A percentile compares a stretch with the other conserved stretches of the same genome.
phyloP scores from a whole-genome alignment of 2,888 invertebrate species.

The Volucella inflata region DNA sequence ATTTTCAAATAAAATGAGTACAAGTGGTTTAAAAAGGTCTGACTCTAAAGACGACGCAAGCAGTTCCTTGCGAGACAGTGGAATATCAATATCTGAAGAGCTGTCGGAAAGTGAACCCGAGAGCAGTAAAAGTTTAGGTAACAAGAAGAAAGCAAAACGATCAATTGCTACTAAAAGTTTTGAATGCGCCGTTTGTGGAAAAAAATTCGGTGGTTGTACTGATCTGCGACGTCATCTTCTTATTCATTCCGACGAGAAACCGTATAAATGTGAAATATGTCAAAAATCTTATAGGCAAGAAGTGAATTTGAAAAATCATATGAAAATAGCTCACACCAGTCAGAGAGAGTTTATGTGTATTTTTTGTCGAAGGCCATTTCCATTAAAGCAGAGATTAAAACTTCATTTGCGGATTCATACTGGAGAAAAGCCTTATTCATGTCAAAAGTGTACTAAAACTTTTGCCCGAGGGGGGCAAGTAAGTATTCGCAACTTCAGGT shows the following conservation, averaged over 20 bases:
- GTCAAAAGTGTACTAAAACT: conserved; percentile 86
- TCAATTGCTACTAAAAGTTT: conserved; percentile 81
- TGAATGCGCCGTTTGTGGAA: conserved; percentile 87
- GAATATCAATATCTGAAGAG: conserved; percentile 79
- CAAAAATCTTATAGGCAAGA: conserved; percentile 87
- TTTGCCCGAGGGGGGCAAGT: conserved; percentile 91
- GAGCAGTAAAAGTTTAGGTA: conserved; percentile 35
- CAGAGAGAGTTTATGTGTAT: conserved; percentile 87
- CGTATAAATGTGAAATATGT: conserved; percentile 87
- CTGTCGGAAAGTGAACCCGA: conserved; percentile 17
- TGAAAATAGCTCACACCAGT: conserved; percentile 81
- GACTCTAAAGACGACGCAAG: conserved; percentile 81
- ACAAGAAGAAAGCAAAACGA: conserved; percentile 70
- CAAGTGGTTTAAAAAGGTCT: conserved; percentile 74
- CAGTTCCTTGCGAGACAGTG: conserved; percentile 81
- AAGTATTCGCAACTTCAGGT: conserved; percentile 70
- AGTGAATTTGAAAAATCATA: conserved; percentile 87
- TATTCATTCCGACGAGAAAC: conserved; percentile 87
- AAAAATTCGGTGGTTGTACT: conserved; percentile 87
- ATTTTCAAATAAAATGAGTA: conserved; percentile 22
- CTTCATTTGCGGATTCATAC: conserved; percentile 90
- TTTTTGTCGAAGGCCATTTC: conserved; percentile 90
- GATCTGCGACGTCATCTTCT: conserved; percentile 88
- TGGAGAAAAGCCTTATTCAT: conserved; percentile 88
- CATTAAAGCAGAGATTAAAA: conserved; percentile 89